A percentile compares a stretch with the other conserved stretches of the same genome.
phyloP scores from a whole-genome alignment of 2,797 vertebrate genomes.

The Distichodus sexfasciatus region DNA sequence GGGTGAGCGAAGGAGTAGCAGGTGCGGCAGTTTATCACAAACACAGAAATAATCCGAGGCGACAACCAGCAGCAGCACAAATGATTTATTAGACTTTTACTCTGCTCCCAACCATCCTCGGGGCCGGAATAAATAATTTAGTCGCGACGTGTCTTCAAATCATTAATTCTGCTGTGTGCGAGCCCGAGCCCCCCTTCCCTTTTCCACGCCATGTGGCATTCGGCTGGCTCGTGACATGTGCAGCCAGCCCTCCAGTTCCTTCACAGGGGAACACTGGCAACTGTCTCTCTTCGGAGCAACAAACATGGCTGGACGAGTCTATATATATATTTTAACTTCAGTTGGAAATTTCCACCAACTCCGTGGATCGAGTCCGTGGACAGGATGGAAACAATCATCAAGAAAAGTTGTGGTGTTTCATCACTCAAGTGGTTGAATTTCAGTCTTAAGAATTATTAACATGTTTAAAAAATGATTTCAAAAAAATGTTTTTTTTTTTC shows the following conservation, averaged over 20 bases:
- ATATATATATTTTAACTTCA: no score
- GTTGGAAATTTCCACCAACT: no score
- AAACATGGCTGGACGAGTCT: neutral
- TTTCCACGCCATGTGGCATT: constrained; percentile 78
- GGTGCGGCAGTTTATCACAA: constrained; percentile 96
- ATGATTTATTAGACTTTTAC: constrained; percentile 99
- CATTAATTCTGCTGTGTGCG: constrained; percentile 96
- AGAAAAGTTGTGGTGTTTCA: no score
- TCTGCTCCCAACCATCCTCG: constrained; percentile 96
- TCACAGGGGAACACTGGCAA: constrained; percentile 11
- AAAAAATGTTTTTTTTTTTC: no score
- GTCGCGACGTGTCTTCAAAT: constrained; percentile 97
- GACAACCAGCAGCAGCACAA: constrained; percentile 98
- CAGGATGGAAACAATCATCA: no score
- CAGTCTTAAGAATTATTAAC: no score
- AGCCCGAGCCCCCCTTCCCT: constrained; percentile 88
- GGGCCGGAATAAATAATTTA: constrained; percentile 99
- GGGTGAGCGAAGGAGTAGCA: constrained; percentile 89
- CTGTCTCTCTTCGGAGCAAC: constrained; percentile 7
- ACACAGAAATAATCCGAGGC: constrained; percentile 98
- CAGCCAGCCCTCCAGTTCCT: constrained; percentile 48
- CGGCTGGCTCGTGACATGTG: constrained; percentile 4
- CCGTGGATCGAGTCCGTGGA: no score
- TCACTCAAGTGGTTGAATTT: no score
- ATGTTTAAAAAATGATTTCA: no score